Conservation (phyloP, 2,113 vertebrate species). For the Ceratotherium simum region DNA sequence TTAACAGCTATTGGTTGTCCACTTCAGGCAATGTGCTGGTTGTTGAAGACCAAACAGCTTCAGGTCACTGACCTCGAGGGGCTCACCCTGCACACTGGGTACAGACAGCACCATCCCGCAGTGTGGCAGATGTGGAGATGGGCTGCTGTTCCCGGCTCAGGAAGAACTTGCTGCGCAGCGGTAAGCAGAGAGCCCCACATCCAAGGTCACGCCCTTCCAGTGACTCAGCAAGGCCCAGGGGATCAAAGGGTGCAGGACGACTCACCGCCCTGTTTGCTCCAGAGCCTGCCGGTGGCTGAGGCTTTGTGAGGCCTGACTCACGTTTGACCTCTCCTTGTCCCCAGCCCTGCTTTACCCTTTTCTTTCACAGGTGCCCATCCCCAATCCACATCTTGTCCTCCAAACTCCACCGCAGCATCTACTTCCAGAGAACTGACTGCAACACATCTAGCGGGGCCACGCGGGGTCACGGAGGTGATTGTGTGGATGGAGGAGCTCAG, state of each 20-base stretch:
- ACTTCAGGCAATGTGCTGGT: neutral
- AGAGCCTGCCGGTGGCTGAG: accelerated
- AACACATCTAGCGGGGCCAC: accelerated
- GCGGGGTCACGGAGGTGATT: accelerated
- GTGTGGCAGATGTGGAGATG: accelerated
- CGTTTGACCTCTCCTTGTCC: neutral
- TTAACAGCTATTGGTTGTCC: neutral
- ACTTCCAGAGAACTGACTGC: neutral
- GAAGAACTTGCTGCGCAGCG: neutral
- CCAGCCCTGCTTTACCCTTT: neutral
- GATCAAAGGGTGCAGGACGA: accelerated
- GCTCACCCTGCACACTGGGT: neutral
- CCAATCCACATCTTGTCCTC: neutral
- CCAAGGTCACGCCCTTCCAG: neutral
- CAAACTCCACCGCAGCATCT: neutral
- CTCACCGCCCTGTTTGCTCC: too few relatives aligned
- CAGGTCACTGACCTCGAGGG: accelerated
- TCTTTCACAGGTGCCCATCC: neutral
- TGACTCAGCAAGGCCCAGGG: neutral
- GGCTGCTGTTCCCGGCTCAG: accelerated
- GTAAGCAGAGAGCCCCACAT: too few relatives aligned
- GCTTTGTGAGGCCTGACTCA: neutral
- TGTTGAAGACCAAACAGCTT: neutral
- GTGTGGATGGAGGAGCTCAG: neutral
- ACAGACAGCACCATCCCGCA: accelerated